These are phyloP conservation scores for Potamarius usumacintae DNA, from an alignment of 2,113 vertebrate genomes.

Conservation along the genomic window DNA sequence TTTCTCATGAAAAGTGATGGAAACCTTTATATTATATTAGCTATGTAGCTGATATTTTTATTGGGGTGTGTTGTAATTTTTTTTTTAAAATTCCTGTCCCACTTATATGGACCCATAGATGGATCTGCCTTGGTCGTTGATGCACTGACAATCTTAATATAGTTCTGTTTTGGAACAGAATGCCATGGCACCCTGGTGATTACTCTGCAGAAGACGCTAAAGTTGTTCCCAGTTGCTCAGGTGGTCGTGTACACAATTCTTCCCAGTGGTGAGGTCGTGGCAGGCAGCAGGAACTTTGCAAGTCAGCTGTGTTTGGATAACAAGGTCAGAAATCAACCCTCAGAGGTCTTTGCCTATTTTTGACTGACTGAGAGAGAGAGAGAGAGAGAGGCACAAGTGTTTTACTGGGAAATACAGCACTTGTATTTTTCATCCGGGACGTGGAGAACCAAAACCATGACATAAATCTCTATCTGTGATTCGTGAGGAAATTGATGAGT, in stretches of 20 bases:
- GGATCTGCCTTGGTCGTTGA: background rate
- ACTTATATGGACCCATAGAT: background rate
- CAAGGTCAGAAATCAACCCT: conserved; percentile 69
- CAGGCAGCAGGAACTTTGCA: conserved; percentile 76
- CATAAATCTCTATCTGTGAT: too few relatives aligned
- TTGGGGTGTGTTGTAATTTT: background rate
- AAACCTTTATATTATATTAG: background rate
- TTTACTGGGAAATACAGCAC: too few relatives aligned
- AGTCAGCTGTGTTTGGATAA: conserved; percentile 79
- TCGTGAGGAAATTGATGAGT: too few relatives aligned
- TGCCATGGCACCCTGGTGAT: conserved; percentile 71
- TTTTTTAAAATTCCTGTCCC: background rate
- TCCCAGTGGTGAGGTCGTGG: conserved; percentile 75
- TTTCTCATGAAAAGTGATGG: background rate
- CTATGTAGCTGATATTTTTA: background rate
- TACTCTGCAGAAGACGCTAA: conserved; percentile 56
- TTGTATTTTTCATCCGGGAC: too few relatives aligned
- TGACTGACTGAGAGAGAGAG: too few relatives aligned
- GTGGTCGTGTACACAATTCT: conserved; percentile 78
- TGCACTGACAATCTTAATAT: background rate
- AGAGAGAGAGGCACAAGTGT: too few relatives aligned
- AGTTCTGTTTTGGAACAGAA: conserved; percentile 44
- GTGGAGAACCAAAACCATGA: too few relatives aligned
- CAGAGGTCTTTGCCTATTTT: background rate
- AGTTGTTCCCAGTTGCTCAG: conserved; percentile 78